phyloP scores from a whole-genome alignment of 2,113 vertebrate genomes.

The Nibea coibor region DNA sequence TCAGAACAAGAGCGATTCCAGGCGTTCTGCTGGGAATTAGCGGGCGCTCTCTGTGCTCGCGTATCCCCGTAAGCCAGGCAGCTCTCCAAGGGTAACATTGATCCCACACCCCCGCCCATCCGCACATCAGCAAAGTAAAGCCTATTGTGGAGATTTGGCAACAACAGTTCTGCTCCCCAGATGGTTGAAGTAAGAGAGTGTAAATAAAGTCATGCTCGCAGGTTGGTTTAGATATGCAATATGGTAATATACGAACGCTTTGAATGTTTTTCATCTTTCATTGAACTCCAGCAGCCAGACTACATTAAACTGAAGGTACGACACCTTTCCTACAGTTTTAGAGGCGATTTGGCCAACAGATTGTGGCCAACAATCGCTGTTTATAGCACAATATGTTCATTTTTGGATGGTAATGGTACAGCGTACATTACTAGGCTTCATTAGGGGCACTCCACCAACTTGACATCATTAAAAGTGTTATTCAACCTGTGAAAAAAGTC shows the following conservation, averaged over 20 bases:
- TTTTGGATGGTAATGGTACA: neutral
- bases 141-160: conserved; percentile 62
- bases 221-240: conserved; percentile 43
- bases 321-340: neutral
- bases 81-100: conserved; percentile 68
- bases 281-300: neutral
- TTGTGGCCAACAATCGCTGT: neutral
- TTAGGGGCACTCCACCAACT: too few species aligned
- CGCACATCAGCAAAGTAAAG: conserved; percentile 61
- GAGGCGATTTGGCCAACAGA: too few species aligned
- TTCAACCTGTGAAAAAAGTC: neutral
- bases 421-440: too few species aligned
- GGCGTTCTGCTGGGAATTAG: conserved; percentile 68
- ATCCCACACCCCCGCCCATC: conserved; percentile 49
- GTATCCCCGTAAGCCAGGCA: conserved; percentile 72
- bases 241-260: conserved; percentile 26
- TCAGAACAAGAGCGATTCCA: conserved; percentile 60
- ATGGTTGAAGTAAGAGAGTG: conserved; percentile 46
- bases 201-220: conserved; percentile 56
- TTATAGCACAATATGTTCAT: neutral
- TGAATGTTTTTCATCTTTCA: conserved; percentile 2
- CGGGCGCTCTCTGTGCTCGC: conserved; percentile 48
- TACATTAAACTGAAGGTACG: neutral
- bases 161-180: conserved; percentile 44
- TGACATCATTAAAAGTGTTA: neutral